Evolutionary conservation across 2,797 vertebrate species (phyloP), one percentile per base, ranked within the genome.

Genomic region (Alectoris magna): DNA sequence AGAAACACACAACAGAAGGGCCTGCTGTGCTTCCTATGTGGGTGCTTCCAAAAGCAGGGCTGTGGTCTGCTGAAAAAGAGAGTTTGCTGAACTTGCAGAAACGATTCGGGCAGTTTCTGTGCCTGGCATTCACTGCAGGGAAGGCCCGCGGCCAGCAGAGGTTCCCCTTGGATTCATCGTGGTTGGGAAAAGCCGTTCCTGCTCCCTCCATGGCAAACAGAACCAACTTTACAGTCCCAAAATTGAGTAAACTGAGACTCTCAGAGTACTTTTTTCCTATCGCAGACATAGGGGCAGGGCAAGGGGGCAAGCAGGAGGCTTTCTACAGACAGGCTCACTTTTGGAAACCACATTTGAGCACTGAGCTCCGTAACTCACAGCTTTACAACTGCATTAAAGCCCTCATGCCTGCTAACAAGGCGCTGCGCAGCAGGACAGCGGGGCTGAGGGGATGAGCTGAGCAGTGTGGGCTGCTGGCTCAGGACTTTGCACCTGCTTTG

Each of bases 121-220:
- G 39, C 38, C 78, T 6, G 39, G 31, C n/a, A 3, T 13, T 81
- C n/a, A 68, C 59, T 89, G 78, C 78, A 55, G 11, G 9, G 75
- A 31, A 46, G 39, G 31, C 11, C 62, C 3, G 4, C 60, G 43
- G 39, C 93, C 96, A 39, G 91, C 51, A 96, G 96, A 84, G 95
- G 88, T 34, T 88, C 59, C 79, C 71, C 79, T 92, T 51, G 0
- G 8, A 38, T 84, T 39, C 46, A 2, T 13, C 14, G 1, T 62
- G 46, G 41, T 18, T 23, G 22, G 34, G n/a, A 66, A 24, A 15
- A 8, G 10, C 46, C 16, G 3, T 10, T 36, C 5, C 41, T 24
- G 14, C 18, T 43, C 19, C n/a, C 11, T 31, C 48, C 22, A 0
- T 26, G 29, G 8, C n/a, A 16, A 22, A 26, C 31, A 51, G 56